Evolutionary conservation across 1,140 invertebrate genomes (phyloP), one percentile per base, ranked within the genome.

Genomic region (Aleiodes sp.): DNA sequence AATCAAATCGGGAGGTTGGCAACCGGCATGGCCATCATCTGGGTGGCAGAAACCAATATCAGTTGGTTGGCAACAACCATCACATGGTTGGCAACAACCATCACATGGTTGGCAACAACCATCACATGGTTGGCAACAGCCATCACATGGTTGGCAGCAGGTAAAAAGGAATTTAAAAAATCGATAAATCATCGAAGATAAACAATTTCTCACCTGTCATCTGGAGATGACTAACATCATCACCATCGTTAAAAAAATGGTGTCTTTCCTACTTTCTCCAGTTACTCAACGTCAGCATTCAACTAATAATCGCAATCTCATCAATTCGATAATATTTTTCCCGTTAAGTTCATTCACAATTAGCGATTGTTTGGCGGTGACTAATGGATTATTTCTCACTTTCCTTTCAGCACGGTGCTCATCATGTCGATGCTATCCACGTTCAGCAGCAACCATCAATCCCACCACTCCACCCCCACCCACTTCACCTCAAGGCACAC

Each of bases 391-490:
- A 62, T 67, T 37, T 33, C 65, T 60, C 68, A 10, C 28, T 31
- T 65, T 39, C 76, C 73, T 78, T 81, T 41, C 81, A 81, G 35
- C 76, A 80, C 43, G n/a, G n/a, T n/a, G 73, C 57, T 43, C 68
- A 73, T 35, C 74, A 75, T 57, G 66, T 68, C 33, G 80, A 82
- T 52, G 80, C 76, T 19, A 76, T 85, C 57, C 77, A 80, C 35
- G 72, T 82, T 12, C 76, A 75, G 8, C 82, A 83, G 61, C 82
- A 78, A 21, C 74, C 73, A n/a, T 70, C 82, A 2, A 79, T 84
- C 33, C 83, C 82, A 10, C 67, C 82, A 12, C 75, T 82, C 28
- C 82, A 84, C 33, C 83, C 83, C 0, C 77, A 82, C 46, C 83
- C 83, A 24, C 68, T 85, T 10, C 78, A 79, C 70, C 69, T 83